Evolutionary conservation across 2,113 vertebrate species (phyloP).

Genomic region (Syngnathoides biaculeatus): DNA sequence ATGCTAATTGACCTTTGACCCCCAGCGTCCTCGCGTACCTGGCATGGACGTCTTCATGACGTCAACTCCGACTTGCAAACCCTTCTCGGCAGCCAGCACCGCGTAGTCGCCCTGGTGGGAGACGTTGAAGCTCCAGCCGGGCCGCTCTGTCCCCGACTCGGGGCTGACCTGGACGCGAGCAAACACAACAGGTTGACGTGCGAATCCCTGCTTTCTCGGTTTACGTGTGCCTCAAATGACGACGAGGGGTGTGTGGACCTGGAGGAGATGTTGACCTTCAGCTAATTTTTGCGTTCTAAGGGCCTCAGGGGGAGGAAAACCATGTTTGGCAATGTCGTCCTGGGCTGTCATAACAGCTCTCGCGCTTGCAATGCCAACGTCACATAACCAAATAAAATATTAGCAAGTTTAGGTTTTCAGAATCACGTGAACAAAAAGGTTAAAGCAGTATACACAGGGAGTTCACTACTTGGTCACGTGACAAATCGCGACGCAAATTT

Average conservation of each 20-base stretch:
- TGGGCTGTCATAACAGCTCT: too few relatives aligned
- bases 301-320: too few relatives aligned
- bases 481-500: too few relatives aligned
- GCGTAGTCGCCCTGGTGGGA: conserved; percentile 95
- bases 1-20: not conserved
- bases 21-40: conserved; percentile 68
- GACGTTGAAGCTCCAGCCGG: conserved; percentile 85
- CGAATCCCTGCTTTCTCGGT: not conserved
- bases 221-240: not conserved
- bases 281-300: too few relatives aligned
- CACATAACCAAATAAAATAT: too few relatives aligned
- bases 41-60: conserved; percentile 90
- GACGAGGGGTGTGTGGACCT: not conserved
- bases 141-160: conserved; percentile 9
- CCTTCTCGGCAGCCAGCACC: conserved; percentile 87
- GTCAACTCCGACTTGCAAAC: conserved; percentile 87
- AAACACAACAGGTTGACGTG: not conserved
- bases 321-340: too few relatives aligned
- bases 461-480: too few relatives aligned
- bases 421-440: too few relatives aligned
- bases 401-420: too few relatives aligned
- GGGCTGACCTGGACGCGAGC: conserved; percentile 25
- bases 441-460: too few relatives aligned
- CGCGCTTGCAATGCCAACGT: too few relatives aligned
- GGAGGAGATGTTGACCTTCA: too few relatives aligned